Percentiles rank a stretch among this genome's conserved stretches.
Evolutionary conservation across 1,140 invertebrate genomes (phyloP).

Genomic region (Drosophila grimshawi): DNA sequence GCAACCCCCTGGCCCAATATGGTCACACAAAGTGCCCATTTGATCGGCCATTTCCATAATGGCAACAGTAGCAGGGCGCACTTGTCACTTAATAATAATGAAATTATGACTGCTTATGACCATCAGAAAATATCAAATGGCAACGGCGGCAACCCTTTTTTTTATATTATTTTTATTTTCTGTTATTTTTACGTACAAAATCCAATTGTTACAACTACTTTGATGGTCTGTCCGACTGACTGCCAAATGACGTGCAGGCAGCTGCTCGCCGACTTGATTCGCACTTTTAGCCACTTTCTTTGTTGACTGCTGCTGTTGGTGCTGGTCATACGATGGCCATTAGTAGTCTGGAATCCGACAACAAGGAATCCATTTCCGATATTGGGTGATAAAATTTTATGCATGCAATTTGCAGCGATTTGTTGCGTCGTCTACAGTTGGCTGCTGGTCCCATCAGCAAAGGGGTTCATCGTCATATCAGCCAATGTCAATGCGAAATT

Average conservation of each 20-base stretch:
- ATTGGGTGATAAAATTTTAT: constrained; percentile 84
- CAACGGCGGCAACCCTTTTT: constrained; percentile 50
- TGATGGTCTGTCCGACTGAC: constrained; percentile 32
- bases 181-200: constrained; percentile 16
- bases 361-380: constrained; percentile 81
- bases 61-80: constrained; percentile 33
- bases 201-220: constrained; percentile 48
- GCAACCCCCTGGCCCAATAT: constrained; percentile 22
- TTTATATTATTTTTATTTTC: constrained; percentile 30
- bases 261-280: constrained; percentile 44
- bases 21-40: constrained; percentile 69
- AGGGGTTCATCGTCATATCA: constrained; percentile 49
- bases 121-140: constrained; percentile 48
- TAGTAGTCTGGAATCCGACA: constrained; percentile 73
- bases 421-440: constrained; percentile 61
- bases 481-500: constrained; percentile 69
- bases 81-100: constrained; percentile 78
- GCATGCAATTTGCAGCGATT: constrained; percentile 82
- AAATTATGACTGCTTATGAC: constrained; percentile 78
- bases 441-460: constrained; percentile 16
- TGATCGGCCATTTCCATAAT: constrained; percentile 64
- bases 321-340: constrained; percentile 67
- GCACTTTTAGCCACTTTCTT: constrained; percentile 41
- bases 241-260: constrained; percentile 48
- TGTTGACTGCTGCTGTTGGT: constrained; percentile 45